Base-by-base conservation (phyloP, 1,140 invertebrate species). In the Psix sp. region DNA sequence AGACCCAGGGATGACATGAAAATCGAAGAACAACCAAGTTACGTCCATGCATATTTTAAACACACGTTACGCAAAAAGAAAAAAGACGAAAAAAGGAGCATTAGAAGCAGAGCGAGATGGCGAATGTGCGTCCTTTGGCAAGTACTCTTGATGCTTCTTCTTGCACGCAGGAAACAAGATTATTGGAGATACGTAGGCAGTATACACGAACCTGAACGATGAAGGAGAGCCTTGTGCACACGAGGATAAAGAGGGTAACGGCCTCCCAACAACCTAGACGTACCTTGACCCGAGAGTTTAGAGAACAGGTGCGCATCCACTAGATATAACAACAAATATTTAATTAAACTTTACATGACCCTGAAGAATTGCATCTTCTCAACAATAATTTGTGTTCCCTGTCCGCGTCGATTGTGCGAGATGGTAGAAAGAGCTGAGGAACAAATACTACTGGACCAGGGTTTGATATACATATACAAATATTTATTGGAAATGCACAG, bases 201-300 rank as follows among this genome's bases (percentile, higher is more conserved):
- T 72, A 54, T 72, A 68, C 67, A 68, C 67, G 72, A 75, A 74
- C 49, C 20, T 60, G 38, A 39, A 63, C 60, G 48, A 39, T 43
- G 31, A 65, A 60, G 46, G 60, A 73, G 63, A 77, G 54, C 54
- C 67, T 57, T 57, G 59, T 66, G 51, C 49, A 62, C 35, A 63
- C 57, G 56, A 68, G 57, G 63, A 74, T 71, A 73, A 78, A 83
- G 76, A 77, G 84, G 82, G 80, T 82, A 86, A 86, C 78, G 84
- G 81, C 83, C 84, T 85, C 80, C 77, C 70, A 77, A 84, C 82
- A 83, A 62, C 83, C 83, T 85, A 84, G 84, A 84, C 82, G 83
- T 83, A 74, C 82, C 82, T 84, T 84, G 83, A 85, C 82, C 84
- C 76, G 77, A 49, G 76, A 80, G 81, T 84, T 83, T 84, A 79